A percentile compares a stretch with the other conserved stretches of the same genome.
phyloP scores from a whole-genome alignment of 2,888 invertebrate species.

The Chloroclystis v-ata region DNA sequence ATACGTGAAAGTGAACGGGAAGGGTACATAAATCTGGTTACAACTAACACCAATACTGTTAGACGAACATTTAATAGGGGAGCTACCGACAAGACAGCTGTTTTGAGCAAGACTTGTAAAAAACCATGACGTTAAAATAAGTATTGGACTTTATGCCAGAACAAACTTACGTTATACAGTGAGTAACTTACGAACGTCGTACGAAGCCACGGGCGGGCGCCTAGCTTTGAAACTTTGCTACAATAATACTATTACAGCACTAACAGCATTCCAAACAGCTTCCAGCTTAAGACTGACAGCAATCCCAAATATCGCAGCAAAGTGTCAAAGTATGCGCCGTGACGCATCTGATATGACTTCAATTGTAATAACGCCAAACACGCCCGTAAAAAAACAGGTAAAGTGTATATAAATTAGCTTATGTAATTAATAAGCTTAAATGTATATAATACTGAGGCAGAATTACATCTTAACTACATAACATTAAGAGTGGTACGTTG shows the following conservation, averaged over 20 bases:
- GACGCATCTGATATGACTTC: constrained; percentile 74
- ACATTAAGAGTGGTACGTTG: constrained; percentile 76
- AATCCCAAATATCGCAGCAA: constrained; percentile 34
- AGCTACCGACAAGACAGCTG: constrained; percentile 58
- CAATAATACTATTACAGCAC: constrained; percentile 14
- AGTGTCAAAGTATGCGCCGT: constrained; percentile 47
- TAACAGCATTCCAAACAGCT: neutral
- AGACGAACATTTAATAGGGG: constrained; percentile 42
- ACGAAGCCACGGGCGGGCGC: constrained; percentile 70
- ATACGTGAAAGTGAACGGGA: constrained; percentile 66
- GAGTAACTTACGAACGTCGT: constrained; percentile 71
- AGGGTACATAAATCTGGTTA: constrained; percentile 58
- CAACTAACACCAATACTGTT: constrained; percentile 59
- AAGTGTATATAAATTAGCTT: constrained; percentile 77
- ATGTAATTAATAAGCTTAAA: constrained; percentile 78
- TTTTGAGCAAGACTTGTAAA: constrained; percentile 74
- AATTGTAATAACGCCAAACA: constrained; percentile 67
- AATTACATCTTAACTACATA: constrained; percentile 78
- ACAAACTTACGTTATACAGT: constrained; percentile 73
- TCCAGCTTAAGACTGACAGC: constrained; percentile 1
- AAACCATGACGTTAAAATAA: constrained; percentile 71
- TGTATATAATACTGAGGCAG: constrained; percentile 79
- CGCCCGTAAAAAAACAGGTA: constrained; percentile 73
- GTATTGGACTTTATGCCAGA: constrained; percentile 60
- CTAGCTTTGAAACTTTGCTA: constrained; percentile 41